Evolutionary conservation across 2,888 invertebrate species (phyloP).

Genomic region (Adela reaumurella): DNA sequence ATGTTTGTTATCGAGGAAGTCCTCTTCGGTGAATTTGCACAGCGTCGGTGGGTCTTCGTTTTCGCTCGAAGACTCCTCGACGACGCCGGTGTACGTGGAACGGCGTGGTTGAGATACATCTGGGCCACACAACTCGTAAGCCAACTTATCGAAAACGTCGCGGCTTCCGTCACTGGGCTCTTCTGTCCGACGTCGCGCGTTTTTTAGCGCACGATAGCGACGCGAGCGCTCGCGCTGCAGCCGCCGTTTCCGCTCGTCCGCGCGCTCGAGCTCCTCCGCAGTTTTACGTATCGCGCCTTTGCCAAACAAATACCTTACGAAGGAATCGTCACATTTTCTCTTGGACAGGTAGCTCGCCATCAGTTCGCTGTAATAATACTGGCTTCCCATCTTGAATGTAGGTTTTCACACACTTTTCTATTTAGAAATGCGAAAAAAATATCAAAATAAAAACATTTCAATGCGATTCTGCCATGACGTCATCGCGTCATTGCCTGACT

Average conservation of each 20-base stretch:
- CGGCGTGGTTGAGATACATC: too few species aligned
- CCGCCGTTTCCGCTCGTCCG: constrained; percentile 43
- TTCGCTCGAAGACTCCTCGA: constrained; percentile 40
- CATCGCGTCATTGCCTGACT: too few species aligned
- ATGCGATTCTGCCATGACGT: too few species aligned
- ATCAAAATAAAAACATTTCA: not conserved
- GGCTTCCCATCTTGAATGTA: constrained; percentile 34
- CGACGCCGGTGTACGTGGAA: too few species aligned
- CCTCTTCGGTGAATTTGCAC: constrained; percentile 37
- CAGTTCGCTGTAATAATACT: constrained; percentile 47
- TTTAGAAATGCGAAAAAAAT: not conserved
- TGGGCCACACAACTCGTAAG: not conserved
- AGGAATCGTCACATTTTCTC: constrained; percentile 49
- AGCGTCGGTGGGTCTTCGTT: constrained; percentile 44
- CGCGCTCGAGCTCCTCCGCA: constrained; percentile 42
- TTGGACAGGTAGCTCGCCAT: constrained; percentile 50
- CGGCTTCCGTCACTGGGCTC: constrained; percentile 27
- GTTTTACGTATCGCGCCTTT: constrained; percentile 44
- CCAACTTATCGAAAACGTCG: constrained; percentile 12
- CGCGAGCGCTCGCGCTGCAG: constrained; percentile 43
- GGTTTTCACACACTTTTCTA: too few species aligned
- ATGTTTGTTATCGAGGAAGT: constrained; percentile 23
- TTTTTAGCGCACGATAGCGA: constrained; percentile 42
- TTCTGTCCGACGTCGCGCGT: constrained; percentile 43
- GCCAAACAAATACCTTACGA: constrained; percentile 49